These are phyloP conservation scores for Epinotia demarniana DNA, from an alignment of 2,888 invertebrate genomes.

Conservation along the genomic window DNA sequence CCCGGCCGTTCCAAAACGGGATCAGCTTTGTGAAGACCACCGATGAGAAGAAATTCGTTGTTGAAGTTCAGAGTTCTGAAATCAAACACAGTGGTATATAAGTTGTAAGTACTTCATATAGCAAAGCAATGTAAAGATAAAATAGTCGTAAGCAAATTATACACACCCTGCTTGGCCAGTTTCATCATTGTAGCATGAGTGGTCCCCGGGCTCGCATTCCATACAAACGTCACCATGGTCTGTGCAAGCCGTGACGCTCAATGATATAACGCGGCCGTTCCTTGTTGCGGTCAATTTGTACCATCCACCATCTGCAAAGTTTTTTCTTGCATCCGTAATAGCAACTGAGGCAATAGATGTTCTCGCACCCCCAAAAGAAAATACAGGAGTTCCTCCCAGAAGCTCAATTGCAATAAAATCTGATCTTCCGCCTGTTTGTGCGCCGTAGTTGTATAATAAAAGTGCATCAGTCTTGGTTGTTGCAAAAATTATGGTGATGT, in stretches of 20 bases:
- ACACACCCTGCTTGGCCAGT: conserved; percentile 95
- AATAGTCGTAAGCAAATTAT: conserved; percentile 28
- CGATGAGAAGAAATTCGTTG: conserved; percentile 93
- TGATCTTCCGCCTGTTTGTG: conserved; percentile 94
- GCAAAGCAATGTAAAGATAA: background rate
- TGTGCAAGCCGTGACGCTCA: conserved; percentile 91
- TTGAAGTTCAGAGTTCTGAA: conserved; percentile 95
- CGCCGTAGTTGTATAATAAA: conserved; percentile 95
- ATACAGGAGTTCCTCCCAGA: conserved; percentile 91
- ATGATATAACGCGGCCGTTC: conserved; percentile 94
- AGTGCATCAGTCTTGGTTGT: conserved; percentile 94
- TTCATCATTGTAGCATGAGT: conserved; percentile 92
- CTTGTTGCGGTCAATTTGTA: conserved; percentile 95
- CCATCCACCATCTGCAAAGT: conserved; percentile 95
- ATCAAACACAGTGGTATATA: background rate
- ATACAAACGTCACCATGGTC: conserved; percentile 95
- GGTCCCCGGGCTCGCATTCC: conserved; percentile 93
- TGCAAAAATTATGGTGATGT: conserved; percentile 95
- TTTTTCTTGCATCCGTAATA: conserved; percentile 86
- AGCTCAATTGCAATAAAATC: conserved; percentile 97
- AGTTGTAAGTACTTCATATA: background rate
- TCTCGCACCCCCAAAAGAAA: conserved; percentile 95
- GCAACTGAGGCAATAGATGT: conserved; percentile 94
- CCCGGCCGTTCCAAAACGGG: conserved; percentile 95
- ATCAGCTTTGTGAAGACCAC: conserved; percentile 93